Percentiles rank a stretch among this genome's conserved stretches.
Evolutionary conservation across 2,888 invertebrate species (phyloP).

Genomic region (Chymomyza fuscimana): DNA sequence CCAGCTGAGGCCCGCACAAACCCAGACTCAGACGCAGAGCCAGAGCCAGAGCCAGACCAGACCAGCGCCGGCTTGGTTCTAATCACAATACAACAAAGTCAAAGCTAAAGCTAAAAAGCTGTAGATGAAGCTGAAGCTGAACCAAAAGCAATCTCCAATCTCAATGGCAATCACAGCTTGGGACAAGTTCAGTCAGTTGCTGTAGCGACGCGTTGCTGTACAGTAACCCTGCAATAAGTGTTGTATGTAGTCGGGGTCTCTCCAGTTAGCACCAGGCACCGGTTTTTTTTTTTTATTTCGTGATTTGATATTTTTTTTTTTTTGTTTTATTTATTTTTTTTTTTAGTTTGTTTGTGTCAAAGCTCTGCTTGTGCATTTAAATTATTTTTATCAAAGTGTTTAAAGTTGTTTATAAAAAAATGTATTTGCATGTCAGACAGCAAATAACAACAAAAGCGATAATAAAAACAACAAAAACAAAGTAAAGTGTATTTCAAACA

Average conservation of each 20-base stretch:
- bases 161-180: background rate
- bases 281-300: background rate
- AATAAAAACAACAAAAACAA: background rate
- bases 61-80: background rate
- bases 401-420: conserved; percentile 8
- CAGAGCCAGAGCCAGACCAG: background rate
- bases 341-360: background rate
- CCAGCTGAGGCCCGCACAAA: background rate
- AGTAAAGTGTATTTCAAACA: background rate
- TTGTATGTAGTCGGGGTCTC: background rate
- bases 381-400: conserved; percentile 28
- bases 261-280: background rate
- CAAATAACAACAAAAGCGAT: background rate
- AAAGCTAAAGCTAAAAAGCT: background rate
- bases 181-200: conserved; percentile 49
- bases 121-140: background rate
- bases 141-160: background rate
- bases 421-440: background rate
- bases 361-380: conserved; percentile 4
- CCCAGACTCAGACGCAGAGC: background rate
- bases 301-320: background rate
- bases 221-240: conserved; percentile 28
- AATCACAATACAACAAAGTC: background rate
- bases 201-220: conserved; percentile 51
- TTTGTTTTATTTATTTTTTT: background rate